phyloP scores from a whole-genome alignment of 2,797 vertebrate genomes.

The Tapera naevia region DNA sequence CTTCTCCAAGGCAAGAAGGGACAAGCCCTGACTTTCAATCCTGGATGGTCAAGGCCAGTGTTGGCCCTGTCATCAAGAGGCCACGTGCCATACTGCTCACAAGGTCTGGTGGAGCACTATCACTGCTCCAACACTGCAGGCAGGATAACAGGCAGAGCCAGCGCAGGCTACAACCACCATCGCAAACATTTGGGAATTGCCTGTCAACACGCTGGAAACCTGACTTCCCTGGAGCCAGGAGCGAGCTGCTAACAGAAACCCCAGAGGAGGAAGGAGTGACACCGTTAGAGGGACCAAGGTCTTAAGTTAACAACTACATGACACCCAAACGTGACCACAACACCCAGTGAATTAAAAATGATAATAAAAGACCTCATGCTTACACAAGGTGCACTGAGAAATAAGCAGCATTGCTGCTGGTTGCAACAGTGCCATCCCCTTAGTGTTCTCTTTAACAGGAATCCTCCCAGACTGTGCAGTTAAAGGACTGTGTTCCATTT shows the following conservation, averaged over 20 bases:
- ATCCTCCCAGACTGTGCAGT: background rate
- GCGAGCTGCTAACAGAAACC: background rate
- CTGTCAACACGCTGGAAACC: background rate
- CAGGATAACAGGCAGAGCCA: background rate
- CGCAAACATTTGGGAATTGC: background rate
- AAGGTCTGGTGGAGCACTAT: background rate
- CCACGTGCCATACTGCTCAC: background rate
- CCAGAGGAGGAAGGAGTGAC: background rate
- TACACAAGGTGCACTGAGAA: accelerated
- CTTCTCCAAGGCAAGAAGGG: background rate
- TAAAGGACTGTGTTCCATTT: background rate
- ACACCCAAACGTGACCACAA: background rate
- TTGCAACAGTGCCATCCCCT: background rate
- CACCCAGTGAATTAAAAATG: background rate
- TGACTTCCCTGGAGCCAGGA: background rate
- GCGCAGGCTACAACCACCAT: background rate
- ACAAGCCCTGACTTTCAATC: background rate
- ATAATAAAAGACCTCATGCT: background rate
- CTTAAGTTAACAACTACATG: accelerated
- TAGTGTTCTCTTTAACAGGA: background rate
- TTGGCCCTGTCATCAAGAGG: too few species aligned
- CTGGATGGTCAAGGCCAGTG: accelerated
- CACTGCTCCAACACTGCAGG: accelerated
- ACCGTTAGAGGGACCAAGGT: background rate
- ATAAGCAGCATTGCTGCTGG: accelerated